Evolutionary conservation across 1,140 invertebrate species (phyloP).

Genomic region (Drosophila neocordata): DNA sequence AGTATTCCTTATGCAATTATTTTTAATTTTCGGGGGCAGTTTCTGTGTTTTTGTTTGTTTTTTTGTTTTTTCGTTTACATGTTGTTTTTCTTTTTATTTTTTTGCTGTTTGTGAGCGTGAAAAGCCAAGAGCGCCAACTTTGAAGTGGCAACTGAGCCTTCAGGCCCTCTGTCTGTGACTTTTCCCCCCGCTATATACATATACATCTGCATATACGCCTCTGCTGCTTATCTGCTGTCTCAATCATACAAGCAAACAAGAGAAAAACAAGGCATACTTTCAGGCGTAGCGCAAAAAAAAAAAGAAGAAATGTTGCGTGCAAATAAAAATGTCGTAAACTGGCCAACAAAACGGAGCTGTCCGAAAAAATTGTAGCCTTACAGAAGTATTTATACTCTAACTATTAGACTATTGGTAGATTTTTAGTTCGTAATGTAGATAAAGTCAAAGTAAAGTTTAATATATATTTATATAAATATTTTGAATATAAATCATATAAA

Average conservation of each 20-base stretch:
- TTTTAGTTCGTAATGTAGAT: no score
- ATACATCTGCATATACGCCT: background rate
- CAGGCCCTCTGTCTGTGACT: constrained; percentile 7
- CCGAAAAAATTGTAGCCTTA: background rate
- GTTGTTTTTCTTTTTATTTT: background rate
- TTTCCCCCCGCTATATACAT: background rate
- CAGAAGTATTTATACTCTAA: background rate
- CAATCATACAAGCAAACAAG: constrained; percentile 49
- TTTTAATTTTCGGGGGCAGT: constrained; percentile 56
- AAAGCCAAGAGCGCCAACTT: constrained; percentile 36
- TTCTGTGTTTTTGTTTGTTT: constrained; percentile 39
- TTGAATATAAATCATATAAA: no score
- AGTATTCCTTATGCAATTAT: constrained; percentile 56
- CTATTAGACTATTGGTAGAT: background rate
- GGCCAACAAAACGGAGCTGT: background rate
- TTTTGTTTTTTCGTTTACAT: background rate
- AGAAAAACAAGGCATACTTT: constrained; percentile 44
- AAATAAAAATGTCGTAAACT: constrained; percentile 74
- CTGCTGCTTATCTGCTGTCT: constrained; percentile 45
- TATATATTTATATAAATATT: no score
- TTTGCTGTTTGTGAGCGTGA: background rate
- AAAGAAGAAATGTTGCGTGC: constrained; percentile 38
- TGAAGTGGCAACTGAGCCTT: constrained; percentile 56
- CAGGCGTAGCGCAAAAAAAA: constrained; percentile 17
- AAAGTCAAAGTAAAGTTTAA: no score